A percentile compares a stretch with the other conserved stretches of the same genome.
phyloP scores from a whole-genome alignment of 1,140 invertebrate species.

The Hermetia illucens region DNA sequence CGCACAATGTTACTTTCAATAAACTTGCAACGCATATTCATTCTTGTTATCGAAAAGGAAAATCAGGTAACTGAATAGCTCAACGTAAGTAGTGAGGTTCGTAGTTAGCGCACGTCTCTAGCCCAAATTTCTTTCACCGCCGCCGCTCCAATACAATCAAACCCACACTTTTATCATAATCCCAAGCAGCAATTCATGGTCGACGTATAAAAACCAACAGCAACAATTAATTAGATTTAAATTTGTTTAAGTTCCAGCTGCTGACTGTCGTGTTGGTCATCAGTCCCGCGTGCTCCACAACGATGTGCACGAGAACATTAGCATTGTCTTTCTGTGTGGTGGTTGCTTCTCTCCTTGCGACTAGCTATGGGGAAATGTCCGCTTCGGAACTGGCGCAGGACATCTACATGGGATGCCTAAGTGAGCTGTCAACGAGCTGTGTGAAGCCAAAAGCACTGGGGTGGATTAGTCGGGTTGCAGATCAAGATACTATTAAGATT shows the following conservation, averaged over 20 bases:
- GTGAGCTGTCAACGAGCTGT: conserved; percentile 48
- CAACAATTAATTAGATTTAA: neutral
- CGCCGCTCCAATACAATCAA: no score
- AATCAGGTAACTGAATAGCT: no score
- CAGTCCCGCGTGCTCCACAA: neutral
- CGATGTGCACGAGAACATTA: neutral
- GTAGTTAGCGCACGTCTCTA: no score
- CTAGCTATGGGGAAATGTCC: conserved; percentile 18
- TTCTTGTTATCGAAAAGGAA: no score
- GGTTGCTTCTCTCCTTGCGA: neutral
- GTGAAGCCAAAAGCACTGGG: conserved; percentile 59
- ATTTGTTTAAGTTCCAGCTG: neutral
- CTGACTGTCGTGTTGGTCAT: neutral
- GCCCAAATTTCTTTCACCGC: no score
- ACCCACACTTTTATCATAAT: no score
- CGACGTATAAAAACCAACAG: neutral
- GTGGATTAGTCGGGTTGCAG: conserved; percentile 49
- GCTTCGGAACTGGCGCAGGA: conserved; percentile 42
- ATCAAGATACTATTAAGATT: conserved; percentile 51
- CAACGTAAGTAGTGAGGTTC: no score
- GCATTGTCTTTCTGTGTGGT: neutral
- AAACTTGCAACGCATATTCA: no score
- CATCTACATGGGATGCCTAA: conserved; percentile 46
- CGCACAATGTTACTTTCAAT: no score
- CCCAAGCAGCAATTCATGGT: no score